A percentile compares a stretch with the other conserved stretches of the same genome.
These are phyloP conservation scores for Nannobrachium achirus DNA, from an alignment of 2,113 vertebrate genomes.

Conservation along the genomic window DNA sequence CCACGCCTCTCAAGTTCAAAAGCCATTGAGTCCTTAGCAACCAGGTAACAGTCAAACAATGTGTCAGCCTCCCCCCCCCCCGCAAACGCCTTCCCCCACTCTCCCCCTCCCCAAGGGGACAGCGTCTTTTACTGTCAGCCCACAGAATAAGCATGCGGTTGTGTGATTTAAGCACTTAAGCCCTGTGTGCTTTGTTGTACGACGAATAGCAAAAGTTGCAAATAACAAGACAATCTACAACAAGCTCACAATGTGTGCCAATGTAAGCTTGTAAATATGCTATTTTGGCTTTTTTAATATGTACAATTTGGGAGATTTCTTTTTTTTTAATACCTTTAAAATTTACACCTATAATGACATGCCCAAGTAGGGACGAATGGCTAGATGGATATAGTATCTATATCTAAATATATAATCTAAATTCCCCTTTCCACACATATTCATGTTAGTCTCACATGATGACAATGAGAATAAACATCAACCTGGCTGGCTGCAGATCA, in stretches of 20 bases:
- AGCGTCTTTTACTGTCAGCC: conserved; percentile 50
- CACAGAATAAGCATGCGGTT: neutral
- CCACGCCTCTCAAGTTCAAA: conserved; percentile 82
- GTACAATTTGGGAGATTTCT: too few relatives aligned
- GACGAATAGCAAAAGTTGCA: too few relatives aligned
- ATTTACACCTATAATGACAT: too few relatives aligned
- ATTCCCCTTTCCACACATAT: conserved; percentile 3
- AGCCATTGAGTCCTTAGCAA: conserved; percentile 73
- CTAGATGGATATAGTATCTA: too few relatives aligned
- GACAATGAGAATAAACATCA: conserved; percentile 57
- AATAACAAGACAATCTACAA: too few relatives aligned
- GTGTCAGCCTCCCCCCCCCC: conserved; percentile 29
- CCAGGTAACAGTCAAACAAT: conserved; percentile 72
- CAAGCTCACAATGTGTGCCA: too few relatives aligned
- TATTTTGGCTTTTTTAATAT: too few relatives aligned
- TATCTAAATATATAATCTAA: too few relatives aligned
- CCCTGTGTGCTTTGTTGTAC: neutral
- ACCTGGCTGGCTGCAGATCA: conserved; percentile 10
- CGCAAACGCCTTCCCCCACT: neutral
- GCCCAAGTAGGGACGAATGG: too few relatives aligned
- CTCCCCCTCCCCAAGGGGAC: conserved; percentile 55
- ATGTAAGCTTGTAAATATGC: too few relatives aligned
- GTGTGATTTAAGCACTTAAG: conserved; percentile 20
- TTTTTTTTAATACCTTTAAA: too few relatives aligned
- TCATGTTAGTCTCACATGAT: conserved; percentile 17